Evolutionary conservation across 37 sponge, comb jelly and placozoan species (phyloP).

Genomic region (Axinella damicornis): DNA sequence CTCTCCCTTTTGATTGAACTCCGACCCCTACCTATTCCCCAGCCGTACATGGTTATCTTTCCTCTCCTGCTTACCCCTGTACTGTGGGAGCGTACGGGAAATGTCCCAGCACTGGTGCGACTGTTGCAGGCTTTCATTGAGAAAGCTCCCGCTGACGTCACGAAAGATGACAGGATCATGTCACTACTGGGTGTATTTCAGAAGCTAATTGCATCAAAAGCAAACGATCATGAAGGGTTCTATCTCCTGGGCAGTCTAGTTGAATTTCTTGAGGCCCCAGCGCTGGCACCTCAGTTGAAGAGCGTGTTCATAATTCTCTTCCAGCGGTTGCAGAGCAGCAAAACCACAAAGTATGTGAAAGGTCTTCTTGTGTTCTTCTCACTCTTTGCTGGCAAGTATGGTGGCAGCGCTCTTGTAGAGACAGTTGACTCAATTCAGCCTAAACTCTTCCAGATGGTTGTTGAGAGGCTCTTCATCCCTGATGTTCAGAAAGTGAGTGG

Average conservation of each 20-base stretch:
- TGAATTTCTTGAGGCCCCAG: slow-evolving; percentile 66
- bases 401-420: slow-evolving; percentile 80
- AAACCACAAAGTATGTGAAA: slow-evolving; percentile 95
- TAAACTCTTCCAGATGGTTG: slow-evolving; percentile 93
- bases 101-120: slow-evolving; percentile 93
- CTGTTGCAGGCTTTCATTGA: slow-evolving; percentile 91
- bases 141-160: slow-evolving; percentile 70
- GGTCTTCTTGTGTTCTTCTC: slow-evolving; percentile 93
- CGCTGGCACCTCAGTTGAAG: slow-evolving; percentile 70
- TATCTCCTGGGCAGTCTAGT: slow-evolving; percentile 88
- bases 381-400: slow-evolving; percentile 88
- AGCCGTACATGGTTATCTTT: slow-evolving; percentile 90
- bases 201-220: slow-evolving; percentile 97
- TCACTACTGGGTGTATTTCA: slow-evolving; percentile 92
- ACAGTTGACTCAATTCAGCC: slow-evolving; percentile 92
- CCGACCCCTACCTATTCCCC: slow-evolving; percentile 86
- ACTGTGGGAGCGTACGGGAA: slow-evolving; percentile 97
- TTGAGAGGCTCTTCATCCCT: slow-evolving; percentile 90
- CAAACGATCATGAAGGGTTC: slow-evolving; percentile 97
- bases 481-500: slow-evolving; percentile 97
- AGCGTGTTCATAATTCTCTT: slow-evolving; percentile 90
- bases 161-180: slow-evolving; percentile 43
- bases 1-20: slow-evolving; percentile 94
- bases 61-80: slow-evolving; percentile 91
- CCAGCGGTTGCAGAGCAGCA: slow-evolving; percentile 92